A percentile compares a stretch with the other conserved stretches of the same genome.
Evolutionary conservation across 2,888 invertebrate species (phyloP).

Genomic region (Strigamia transsilvanica): DNA sequence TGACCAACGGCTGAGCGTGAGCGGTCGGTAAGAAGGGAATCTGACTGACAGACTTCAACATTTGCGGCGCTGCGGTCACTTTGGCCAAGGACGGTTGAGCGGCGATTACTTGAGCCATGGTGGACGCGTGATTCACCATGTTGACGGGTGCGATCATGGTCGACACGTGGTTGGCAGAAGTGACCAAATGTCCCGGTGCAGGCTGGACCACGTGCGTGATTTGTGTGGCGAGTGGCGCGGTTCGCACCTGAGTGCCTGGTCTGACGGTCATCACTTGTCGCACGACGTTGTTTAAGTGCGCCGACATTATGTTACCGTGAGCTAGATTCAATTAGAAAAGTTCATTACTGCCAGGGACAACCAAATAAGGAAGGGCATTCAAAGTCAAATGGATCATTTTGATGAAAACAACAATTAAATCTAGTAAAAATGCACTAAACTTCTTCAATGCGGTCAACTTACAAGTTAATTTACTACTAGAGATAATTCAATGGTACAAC

Average conservation of each 20-base stretch:
- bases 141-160: conserved; percentile 31
- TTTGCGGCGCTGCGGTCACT: conserved; percentile 47
- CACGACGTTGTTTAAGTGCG: conserved; percentile 46
- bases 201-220: conserved; percentile 56
- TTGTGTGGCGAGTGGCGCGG: conserved; percentile 52
- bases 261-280: conserved; percentile 55
- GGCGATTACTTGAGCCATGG: conserved; percentile 52
- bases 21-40: conserved; percentile 51
- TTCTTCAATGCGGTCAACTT: no score
- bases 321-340: background rate
- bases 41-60: conserved; percentile 52
- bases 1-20: conserved; percentile 54
- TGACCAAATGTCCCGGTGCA: conserved; percentile 51
- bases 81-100: conserved; percentile 52
- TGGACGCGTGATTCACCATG: conserved; percentile 51
- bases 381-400: background rate
- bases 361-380: background rate
- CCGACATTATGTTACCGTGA: conserved; percentile 7
- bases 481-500: no score
- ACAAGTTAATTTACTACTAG: no score
- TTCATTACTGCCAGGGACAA: no score
- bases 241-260: conserved; percentile 53
- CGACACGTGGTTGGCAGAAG: conserved; percentile 51
- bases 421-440: no score
- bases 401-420: background rate